Evolutionary conservation across 2,113 vertebrate species (phyloP).

Genomic region (Eclectus roratus): DNA sequence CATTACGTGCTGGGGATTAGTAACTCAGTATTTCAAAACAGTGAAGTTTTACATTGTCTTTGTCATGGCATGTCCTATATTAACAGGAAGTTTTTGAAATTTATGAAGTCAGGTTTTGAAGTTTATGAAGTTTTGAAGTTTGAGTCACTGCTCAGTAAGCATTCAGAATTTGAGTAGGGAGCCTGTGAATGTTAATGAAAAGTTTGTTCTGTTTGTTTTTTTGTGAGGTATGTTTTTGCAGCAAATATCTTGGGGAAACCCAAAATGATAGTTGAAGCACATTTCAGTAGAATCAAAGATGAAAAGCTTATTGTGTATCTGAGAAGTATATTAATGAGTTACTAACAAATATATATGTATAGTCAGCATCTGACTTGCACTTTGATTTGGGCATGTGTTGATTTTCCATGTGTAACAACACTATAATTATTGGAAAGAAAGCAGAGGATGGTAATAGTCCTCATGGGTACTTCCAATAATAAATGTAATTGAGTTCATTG

Average conservation of each 20-base stretch:
- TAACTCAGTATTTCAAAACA: not conserved
- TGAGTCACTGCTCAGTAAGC: not conserved
- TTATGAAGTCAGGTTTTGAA: not conserved
- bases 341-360: not conserved
- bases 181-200: not conserved
- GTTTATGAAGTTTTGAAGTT: not conserved
- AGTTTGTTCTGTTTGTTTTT: not conserved
- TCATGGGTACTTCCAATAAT: conserved; percentile 5
- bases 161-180: not conserved
- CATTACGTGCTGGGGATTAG: not conserved
- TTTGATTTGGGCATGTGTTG: not conserved
- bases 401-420: not conserved
- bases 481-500: not conserved
- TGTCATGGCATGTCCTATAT: not conserved
- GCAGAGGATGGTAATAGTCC: not conserved
- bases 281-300: not conserved
- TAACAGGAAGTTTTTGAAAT: not conserved
- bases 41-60: not conserved
- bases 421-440: not conserved
- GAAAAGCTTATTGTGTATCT: not conserved
- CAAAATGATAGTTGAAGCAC: not conserved
- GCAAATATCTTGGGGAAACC: not conserved
- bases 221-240: not conserved
- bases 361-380: not conserved
- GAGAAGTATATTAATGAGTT: not conserved